phyloP scores from a whole-genome alignment of 2,888 invertebrate genomes.

The Desoria tigrina region DNA sequence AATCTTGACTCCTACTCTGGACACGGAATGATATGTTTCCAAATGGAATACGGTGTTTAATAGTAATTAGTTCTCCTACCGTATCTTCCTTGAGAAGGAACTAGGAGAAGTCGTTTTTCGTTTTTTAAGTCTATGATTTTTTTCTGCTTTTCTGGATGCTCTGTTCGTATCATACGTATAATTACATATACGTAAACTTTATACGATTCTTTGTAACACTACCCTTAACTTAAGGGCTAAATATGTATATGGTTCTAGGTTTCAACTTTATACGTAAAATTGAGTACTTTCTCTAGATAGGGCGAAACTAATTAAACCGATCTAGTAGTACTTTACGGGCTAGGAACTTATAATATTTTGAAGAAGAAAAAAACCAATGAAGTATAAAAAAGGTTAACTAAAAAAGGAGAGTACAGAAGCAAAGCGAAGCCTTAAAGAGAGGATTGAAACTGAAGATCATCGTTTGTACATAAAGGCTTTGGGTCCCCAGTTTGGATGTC shows the following conservation, averaged over 20 bases:
- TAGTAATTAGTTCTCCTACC: not conserved
- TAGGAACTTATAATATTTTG: not conserved
- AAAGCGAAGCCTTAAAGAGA: constrained; percentile 17
- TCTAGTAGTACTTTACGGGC: not conserved
- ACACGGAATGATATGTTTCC: constrained; percentile 16
- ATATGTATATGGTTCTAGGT: too few species aligned
- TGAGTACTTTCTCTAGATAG: too few species aligned
- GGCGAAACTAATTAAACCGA: not conserved
- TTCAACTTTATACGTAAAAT: too few species aligned
- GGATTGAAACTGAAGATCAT: constrained; percentile 22
- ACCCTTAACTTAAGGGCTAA: too few species aligned
- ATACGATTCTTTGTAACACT: not conserved
- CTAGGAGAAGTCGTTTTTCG: too few species aligned
- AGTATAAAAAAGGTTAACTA: constrained; percentile 4
- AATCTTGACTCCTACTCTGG: not conserved
- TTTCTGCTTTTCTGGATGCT: constrained; percentile 1
- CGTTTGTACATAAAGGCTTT: not conserved
- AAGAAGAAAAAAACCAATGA: not conserved
- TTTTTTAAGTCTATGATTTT: not conserved
- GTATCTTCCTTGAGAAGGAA: not conserved
- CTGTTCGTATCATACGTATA: not conserved
- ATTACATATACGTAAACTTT: too few species aligned
- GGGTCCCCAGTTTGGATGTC: not conserved
- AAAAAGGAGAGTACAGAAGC: constrained; percentile 15
- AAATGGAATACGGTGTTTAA: constrained; percentile 6